These are phyloP conservation scores for Asarcornis scutulata DNA, from an alignment of 2,113 vertebrate species.

Conservation along the genomic window DNA sequence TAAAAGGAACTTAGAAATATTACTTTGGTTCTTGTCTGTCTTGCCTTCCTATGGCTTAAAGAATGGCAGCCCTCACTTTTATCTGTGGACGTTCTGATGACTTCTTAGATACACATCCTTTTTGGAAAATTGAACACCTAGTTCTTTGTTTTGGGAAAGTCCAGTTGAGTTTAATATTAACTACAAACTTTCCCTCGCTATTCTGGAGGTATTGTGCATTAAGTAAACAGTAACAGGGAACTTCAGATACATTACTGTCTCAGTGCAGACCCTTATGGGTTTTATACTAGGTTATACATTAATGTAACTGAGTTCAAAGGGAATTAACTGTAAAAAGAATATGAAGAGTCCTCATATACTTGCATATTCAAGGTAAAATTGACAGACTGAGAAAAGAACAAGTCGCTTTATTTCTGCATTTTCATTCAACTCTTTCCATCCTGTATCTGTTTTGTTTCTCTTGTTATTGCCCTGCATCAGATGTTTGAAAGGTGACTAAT, in stretches of 20 bases:
- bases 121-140: background rate
- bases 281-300: background rate
- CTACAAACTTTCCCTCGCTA: background rate
- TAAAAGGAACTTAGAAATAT: background rate
- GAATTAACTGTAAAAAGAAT: background rate
- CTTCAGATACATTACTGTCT: background rate
- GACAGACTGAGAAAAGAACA: background rate
- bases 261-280: background rate
- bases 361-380: background rate
- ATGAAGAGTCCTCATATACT: background rate
- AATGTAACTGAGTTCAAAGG: background rate
- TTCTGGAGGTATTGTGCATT: background rate
- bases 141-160: background rate
- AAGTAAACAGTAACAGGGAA: background rate
- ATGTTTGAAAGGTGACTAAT: background rate
- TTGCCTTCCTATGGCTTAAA: background rate
- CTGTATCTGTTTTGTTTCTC: background rate
- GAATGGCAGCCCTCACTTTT: background rate
- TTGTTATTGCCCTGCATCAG: background rate
- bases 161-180: background rate
- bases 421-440: background rate
- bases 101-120: background rate
- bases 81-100: background rate
- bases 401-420: background rate
- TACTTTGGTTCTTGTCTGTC: background rate